Evolutionary conservation across 2,888 invertebrate genomes (phyloP).

Genomic region (Elegia similella): DNA sequence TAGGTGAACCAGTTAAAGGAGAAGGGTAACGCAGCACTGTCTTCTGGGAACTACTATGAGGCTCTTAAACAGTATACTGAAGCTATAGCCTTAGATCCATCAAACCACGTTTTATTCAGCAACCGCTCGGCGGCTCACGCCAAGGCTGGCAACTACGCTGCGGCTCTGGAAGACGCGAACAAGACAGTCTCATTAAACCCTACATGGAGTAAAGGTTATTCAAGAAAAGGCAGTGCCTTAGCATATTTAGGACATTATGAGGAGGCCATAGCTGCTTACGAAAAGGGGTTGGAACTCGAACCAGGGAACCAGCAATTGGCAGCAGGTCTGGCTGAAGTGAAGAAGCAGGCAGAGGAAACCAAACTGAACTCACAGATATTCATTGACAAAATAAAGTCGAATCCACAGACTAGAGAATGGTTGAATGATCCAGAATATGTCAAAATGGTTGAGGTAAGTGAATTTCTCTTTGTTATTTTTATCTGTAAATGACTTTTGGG

Average conservation of each 20-base stretch:
- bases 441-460: constrained; percentile 78
- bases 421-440: constrained; percentile 89
- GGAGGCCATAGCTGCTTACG: constrained; percentile 89
- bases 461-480: not conserved
- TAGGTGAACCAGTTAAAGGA: constrained; percentile 92
- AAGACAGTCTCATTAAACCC: constrained; percentile 90
- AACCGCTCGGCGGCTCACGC: constrained; percentile 96
- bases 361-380: constrained; percentile 51
- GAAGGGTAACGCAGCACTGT: constrained; percentile 92
- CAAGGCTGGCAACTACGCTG: constrained; percentile 87
- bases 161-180: constrained; percentile 92
- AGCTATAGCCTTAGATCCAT: constrained; percentile 89
- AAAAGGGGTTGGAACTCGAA: constrained; percentile 85
- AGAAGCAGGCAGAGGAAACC: constrained; percentile 48
- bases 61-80: constrained; percentile 91
- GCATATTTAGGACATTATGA: constrained; percentile 87
- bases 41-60: constrained; percentile 88
- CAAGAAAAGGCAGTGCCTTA: constrained; percentile 93
- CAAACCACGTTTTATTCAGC: constrained; percentile 94
- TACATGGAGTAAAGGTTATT: constrained; percentile 94
- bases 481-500: not conserved
- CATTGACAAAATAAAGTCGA: constrained; percentile 82
- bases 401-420: constrained; percentile 86
- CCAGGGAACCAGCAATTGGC: constrained; percentile 87
- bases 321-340: constrained; percentile 85